Percentiles rank a stretch among this genome's conserved stretches.
Evolutionary conservation across 2,113 vertebrate species (phyloP).

Genomic region (Tautogolabrus adspersus): DNA sequence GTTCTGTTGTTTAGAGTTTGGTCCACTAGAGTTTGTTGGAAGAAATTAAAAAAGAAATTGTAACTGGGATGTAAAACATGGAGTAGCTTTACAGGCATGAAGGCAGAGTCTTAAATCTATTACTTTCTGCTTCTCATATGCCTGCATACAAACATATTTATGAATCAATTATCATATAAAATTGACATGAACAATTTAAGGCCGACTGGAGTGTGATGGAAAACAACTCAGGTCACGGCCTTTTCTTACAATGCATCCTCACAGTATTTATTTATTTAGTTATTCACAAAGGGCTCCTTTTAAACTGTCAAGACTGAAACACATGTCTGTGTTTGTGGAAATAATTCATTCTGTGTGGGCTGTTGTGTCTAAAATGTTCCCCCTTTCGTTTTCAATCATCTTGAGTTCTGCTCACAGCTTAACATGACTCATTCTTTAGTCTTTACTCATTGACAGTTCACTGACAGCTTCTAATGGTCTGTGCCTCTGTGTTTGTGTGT

Average conservation of each 20-base stretch:
- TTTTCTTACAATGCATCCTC: background rate
- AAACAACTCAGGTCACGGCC: background rate
- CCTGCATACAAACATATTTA: too few species aligned
- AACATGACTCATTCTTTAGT: background rate
- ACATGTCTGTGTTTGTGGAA: background rate
- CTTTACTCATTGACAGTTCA: slow-evolving; percentile 19
- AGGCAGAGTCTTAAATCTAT: background rate
- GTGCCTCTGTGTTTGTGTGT: background rate
- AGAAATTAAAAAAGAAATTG: too few species aligned
- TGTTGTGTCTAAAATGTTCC: background rate
- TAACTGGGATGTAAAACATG: too few species aligned
- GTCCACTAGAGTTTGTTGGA: background rate
- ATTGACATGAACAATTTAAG: background rate
- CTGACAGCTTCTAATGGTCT: slow-evolving; percentile 35
- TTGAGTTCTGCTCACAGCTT: background rate
- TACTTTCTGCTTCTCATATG: too few species aligned
- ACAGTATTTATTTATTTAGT: background rate
- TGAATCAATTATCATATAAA: too few species aligned
- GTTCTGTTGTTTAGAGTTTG: background rate
- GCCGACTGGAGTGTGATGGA: background rate
- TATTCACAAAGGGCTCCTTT: background rate
- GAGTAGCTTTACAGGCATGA: background rate
- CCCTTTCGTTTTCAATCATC: slow-evolving; percentile 5
- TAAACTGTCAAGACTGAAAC: background rate
- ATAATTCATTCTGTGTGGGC: slow-evolving; percentile 1